Base-by-base conservation (phyloP, 2,888 invertebrate species). In the Ochlodes sylvanus region DNA sequence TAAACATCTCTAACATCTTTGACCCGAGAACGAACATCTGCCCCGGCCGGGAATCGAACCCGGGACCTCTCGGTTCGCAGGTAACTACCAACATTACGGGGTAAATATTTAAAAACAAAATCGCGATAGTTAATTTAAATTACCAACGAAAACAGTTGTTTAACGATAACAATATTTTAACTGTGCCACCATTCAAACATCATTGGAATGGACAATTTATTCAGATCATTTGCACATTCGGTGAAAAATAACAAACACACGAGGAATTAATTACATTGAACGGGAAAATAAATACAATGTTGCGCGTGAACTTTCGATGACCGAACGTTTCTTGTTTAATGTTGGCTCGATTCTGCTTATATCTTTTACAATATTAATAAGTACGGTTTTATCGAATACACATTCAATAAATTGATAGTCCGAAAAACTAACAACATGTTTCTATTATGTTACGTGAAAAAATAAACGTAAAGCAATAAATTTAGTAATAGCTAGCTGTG, bases 181-280 rank as follows among this genome's bases (percentile, higher is more conserved):
- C 17, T 17, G 10, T 17, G 19, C 57, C 21, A 41, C 42, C 57
- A 57, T 57, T 19, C n/a, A 34, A 34, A 32, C 14, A 57, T 57
- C 41, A 42, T 57, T 21, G 41, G 15, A 14, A 14, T 32, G 41
- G 34, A 41, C 14, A 41, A 38, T 41, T 38, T 57, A 57, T 57
- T 32, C 41, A 6, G 15, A 12, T 41, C 41, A 57, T 57, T 57
- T 41, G 19, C 15, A 14, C 34, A 10, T 42, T 12, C 19, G 19
- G 50, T 50, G 50, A 50, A 19, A 50, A 50, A 50, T 50, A 50
- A 50, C 19, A 50, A 47, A 50, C 50, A 19, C 50, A 17, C 19
- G 50, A 10, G 19, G 19, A 50, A 19, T 47, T 7, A 47, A 17
- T 50, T 50, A 50, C 50, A 50, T 12, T 19, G 17, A 50, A 50